Conservation (phyloP, 2,888 invertebrate species). For the Scaptomyza flava region DNA sequence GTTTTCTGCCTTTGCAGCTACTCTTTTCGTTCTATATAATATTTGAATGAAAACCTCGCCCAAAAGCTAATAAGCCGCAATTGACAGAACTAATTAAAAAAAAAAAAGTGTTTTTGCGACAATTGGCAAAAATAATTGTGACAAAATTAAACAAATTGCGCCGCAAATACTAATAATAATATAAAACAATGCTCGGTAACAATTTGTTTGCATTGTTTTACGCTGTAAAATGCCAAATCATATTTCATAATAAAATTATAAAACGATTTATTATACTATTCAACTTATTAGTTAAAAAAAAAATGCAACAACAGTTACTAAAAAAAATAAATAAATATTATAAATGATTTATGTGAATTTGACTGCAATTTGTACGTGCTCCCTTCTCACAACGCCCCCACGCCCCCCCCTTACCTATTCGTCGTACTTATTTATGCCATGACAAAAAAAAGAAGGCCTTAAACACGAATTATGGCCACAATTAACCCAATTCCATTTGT, state of each 20-base stretch:
- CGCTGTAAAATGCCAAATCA: slow-evolving; percentile 17
- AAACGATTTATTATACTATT: slow-evolving; percentile 41
- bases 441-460: slow-evolving; percentile 48
- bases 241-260: slow-evolving; percentile 48
- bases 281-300: slow-evolving; percentile 34
- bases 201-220: no score
- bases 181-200: not conserved
- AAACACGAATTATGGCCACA: slow-evolving; percentile 68
- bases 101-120: slow-evolving; percentile 35
- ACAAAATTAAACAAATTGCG: slow-evolving; percentile 60
- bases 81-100: slow-evolving; percentile 29
- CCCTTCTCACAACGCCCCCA: not conserved
- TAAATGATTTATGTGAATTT: slow-evolving; percentile 46
- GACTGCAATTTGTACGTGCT: slow-evolving; percentile 41
- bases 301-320: not conserved
- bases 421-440: no score
- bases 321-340: slow-evolving; percentile 14
- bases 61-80: slow-evolving; percentile 40
- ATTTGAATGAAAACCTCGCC: no score
- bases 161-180: slow-evolving; percentile 27
- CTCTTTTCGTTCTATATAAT: no score
- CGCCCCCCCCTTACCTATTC: not conserved
- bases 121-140: slow-evolving; percentile 59
- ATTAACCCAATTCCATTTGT: slow-evolving; percentile 72
- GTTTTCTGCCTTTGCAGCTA: no score